These are phyloP conservation scores for Ormyrus rosae DNA, from an alignment of 2,888 invertebrate species.

Conservation along the genomic window DNA sequence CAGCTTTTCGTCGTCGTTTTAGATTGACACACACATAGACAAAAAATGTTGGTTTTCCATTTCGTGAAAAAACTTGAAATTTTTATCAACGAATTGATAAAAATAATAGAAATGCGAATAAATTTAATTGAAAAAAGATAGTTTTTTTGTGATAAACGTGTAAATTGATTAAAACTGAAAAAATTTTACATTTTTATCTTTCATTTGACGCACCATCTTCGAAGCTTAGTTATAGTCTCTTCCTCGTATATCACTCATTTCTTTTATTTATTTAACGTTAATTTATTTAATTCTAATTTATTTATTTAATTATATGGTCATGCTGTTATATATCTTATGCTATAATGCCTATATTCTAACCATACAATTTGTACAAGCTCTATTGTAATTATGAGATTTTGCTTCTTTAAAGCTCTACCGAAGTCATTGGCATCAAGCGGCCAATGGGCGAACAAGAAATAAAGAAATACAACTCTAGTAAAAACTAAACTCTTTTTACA, in stretches of 20 bases:
- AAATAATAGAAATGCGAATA: slow-evolving; percentile 6
- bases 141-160: background rate
- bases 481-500: background rate
- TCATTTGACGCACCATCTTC: background rate
- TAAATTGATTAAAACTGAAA: slow-evolving; percentile 8
- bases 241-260: slow-evolving; percentile 6
- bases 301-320: background rate
- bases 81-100: slow-evolving; percentile 17
- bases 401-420: slow-evolving; percentile 67
- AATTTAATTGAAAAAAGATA: background rate
- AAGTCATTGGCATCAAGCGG: slow-evolving; percentile 64
- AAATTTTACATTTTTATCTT: slow-evolving; percentile 17
- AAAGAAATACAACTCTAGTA: slow-evolving; percentile 42
- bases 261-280: slow-evolving; percentile 16
- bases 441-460: slow-evolving; percentile 51
- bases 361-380: slow-evolving; percentile 50
- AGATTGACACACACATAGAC: slow-evolving; percentile 20
- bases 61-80: slow-evolving; percentile 2
- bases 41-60: background rate
- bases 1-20: slow-evolving; percentile 32
- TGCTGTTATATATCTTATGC: slow-evolving; percentile 27
- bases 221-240: background rate
- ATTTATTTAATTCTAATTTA: slow-evolving; percentile 3
- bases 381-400: slow-evolving; percentile 55
- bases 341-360: slow-evolving; percentile 43